Evolutionary conservation across 2,797 vertebrate genomes (phyloP).

Genomic region (Peromyscus aztecus): DNA sequence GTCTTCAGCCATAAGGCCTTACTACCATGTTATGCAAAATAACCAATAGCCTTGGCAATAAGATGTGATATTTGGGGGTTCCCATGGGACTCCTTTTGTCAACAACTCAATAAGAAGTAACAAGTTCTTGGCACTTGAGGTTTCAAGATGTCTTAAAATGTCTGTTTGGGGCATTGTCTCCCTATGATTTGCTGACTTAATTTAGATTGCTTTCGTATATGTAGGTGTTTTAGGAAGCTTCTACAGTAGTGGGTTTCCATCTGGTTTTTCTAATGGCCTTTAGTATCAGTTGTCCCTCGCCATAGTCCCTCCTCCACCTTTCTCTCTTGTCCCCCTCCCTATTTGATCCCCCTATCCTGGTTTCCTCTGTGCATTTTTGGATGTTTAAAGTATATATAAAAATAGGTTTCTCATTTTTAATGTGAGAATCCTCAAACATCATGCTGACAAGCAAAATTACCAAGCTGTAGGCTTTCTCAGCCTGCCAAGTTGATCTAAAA

Average conservation of each 20-base stretch:
- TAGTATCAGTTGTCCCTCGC: too few relatives aligned
- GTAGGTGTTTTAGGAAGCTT: background rate
- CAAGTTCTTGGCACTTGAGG: background rate
- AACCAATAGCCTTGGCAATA: background rate
- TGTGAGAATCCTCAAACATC: background rate
- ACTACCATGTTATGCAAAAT: background rate
- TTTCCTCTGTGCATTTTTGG: background rate
- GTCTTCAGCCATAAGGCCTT: background rate
- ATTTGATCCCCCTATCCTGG: too few relatives aligned
- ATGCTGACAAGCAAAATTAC: background rate
- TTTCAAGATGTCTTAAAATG: background rate
- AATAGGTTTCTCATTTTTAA: constrained; percentile 55
- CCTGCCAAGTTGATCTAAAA: background rate
- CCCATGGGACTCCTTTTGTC: background rate
- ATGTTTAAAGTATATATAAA: constrained; percentile 21
- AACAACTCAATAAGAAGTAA: background rate
- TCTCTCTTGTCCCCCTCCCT: background rate
- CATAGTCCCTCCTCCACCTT: too few relatives aligned
- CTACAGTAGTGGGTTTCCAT: too few relatives aligned
- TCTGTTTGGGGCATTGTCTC: background rate
- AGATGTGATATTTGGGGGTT: background rate
- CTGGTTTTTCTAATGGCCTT: background rate
- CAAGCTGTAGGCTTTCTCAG: constrained; percentile 32
- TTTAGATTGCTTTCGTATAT: background rate
- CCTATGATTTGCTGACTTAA: background rate